Evolutionary conservation across 2,888 invertebrate genomes (phyloP).

Genomic region (Xestia sexstrigata): DNA sequence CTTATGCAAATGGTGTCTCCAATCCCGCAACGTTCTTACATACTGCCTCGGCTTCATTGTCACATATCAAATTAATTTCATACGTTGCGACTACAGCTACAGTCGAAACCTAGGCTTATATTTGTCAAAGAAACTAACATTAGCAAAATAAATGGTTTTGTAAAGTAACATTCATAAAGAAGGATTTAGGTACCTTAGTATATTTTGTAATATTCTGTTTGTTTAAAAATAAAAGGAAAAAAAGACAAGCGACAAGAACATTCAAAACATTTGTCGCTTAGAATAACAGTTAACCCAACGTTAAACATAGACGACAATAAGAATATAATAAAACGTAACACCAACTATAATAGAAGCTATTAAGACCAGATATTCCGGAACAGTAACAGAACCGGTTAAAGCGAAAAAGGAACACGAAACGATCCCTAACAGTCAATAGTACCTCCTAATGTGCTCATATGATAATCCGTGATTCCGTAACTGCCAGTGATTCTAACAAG

Average conservation of each 20-base stretch:
- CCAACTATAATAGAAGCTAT: constrained; percentile 27
- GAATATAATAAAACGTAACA: constrained; percentile 31
- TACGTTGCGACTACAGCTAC: constrained; percentile 41
- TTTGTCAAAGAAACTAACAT: constrained; percentile 16
- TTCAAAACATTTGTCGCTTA: neutral
- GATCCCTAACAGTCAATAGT: constrained; percentile 50
- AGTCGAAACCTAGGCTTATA: constrained; percentile 23
- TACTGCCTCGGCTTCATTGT: constrained; percentile 69
- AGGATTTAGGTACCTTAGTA: constrained; percentile 15
- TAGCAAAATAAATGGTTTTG: constrained; percentile 6
- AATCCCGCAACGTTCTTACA: constrained; percentile 68
- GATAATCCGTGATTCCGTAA: constrained; percentile 57
- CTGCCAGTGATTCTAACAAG: constrained; percentile 46
- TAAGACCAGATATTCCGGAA: constrained; percentile 34
- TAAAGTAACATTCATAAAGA: constrained; percentile 7
- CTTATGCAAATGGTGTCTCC: constrained; percentile 78
- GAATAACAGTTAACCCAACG: neutral
- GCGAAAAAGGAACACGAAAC: constrained; percentile 53
- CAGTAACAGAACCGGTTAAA: constrained; percentile 26
- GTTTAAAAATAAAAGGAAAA: neutral
- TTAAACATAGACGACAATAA: neutral
- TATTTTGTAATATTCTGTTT: constrained; percentile 23
- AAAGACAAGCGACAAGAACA: neutral
- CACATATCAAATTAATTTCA: constrained; percentile 71
- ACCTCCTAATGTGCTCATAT: constrained; percentile 48